Evolutionary conservation across 2,113 vertebrate genomes (phyloP).

Genomic region (Aspiorhynchus laticeps): DNA sequence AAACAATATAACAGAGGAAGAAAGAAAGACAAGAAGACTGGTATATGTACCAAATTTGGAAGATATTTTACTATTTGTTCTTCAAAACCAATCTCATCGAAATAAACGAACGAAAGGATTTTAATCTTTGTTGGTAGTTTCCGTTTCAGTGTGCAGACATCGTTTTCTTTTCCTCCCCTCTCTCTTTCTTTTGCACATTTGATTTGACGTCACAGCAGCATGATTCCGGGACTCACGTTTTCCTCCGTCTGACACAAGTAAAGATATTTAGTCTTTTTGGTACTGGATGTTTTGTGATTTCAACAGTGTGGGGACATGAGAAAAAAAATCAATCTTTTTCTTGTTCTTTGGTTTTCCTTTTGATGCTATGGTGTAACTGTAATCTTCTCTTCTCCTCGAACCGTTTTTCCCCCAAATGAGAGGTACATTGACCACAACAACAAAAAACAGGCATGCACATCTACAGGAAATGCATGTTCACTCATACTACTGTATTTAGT

Average conservation of each 20-base stretch:
- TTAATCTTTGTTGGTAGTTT: constrained; percentile 79
- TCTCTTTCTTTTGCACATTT: constrained; percentile 47
- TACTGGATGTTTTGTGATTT: constrained; percentile 60
- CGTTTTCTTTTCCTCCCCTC: constrained; percentile 67
- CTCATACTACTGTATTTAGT: constrained; percentile 77
- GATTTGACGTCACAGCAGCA: constrained; percentile 79
- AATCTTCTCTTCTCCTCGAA: neutral
- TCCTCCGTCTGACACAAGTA: constrained; percentile 52
- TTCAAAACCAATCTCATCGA: constrained; percentile 74
- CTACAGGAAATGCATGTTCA: constrained; percentile 72
- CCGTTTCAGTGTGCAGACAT: constrained; percentile 88
- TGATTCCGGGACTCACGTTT: constrained; percentile 81
- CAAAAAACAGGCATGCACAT: constrained; percentile 50
- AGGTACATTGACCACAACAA: constrained; percentile 71
- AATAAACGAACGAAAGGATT: constrained; percentile 67
- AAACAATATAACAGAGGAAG: constrained; percentile 68
- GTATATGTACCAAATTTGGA: constrained; percentile 89
- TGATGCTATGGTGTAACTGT: constrained; percentile 70
- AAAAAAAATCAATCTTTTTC: constrained; percentile 24
- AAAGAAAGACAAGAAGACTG: constrained; percentile 75
- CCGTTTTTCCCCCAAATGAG: constrained; percentile 53
- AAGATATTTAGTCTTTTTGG: constrained; percentile 59
- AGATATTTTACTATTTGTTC: constrained; percentile 81
- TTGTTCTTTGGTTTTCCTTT: constrained; percentile 71
- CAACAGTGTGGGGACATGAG: constrained; percentile 45